These are phyloP conservation scores for Syrista parreyssii DNA, from an alignment of 2,888 invertebrate genomes.

Conservation along the genomic window DNA sequence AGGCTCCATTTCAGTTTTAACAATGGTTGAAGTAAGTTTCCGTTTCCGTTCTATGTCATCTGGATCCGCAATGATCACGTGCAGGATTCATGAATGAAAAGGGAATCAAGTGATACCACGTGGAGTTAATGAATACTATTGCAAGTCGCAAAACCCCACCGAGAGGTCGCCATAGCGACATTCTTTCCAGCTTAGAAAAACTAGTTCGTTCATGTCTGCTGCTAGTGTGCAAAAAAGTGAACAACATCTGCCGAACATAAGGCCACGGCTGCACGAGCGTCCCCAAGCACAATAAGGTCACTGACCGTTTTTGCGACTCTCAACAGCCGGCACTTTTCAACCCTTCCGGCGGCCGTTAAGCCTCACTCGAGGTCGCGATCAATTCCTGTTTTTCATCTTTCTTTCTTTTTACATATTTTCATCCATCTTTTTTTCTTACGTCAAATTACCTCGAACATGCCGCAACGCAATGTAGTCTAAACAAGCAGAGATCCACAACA, in stretches of 20 bases:
- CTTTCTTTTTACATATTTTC: slow-evolving; percentile 13
- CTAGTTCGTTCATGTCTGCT: slow-evolving; percentile 42
- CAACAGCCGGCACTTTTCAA: neutral
- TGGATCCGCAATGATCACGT: neutral
- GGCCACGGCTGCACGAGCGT: slow-evolving; percentile 21
- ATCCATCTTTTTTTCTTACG: neutral
- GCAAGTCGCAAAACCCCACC: neutral
- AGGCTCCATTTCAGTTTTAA: neutral
- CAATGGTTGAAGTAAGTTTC: neutral
- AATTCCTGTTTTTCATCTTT: slow-evolving; percentile 12
- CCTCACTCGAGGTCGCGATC: neutral
- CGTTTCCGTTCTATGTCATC: neutral
- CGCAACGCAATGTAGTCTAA: neutral
- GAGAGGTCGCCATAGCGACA: neutral
- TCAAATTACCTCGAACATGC: neutral
- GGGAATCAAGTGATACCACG: neutral
- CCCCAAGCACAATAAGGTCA: slow-evolving; percentile 11
- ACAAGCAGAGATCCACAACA: neutral
- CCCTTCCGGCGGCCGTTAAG: neutral
- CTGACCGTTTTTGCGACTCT: slow-evolving; percentile 32
- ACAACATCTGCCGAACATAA: slow-evolving; percentile 50
- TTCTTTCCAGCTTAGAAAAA: slow-evolving; percentile 1
- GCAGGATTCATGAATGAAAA: slow-evolving; percentile 1
- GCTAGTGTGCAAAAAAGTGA: slow-evolving; percentile 43
- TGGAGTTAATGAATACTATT: neutral